Evolutionary conservation across 1,140 invertebrate species (phyloP).

Genomic region (Planococcus citri): DNA sequence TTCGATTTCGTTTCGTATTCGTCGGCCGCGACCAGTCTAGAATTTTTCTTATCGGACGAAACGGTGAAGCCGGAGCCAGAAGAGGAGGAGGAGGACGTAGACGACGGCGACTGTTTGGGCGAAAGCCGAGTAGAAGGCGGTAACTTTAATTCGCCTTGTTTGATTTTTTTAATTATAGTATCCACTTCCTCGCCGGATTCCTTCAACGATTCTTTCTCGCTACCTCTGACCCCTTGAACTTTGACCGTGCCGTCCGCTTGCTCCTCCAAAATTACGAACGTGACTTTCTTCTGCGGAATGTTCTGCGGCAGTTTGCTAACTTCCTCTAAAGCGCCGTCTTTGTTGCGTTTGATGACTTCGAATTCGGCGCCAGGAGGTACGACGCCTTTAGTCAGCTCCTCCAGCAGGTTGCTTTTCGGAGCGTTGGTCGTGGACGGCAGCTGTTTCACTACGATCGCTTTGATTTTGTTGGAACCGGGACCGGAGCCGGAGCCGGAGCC

Average conservation of each 20-base stretch:
- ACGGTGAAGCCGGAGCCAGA: too few relatives aligned
- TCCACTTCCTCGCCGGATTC: constrained; percentile 55
- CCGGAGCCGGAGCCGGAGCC: too few relatives aligned
- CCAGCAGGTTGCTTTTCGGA: constrained; percentile 36
- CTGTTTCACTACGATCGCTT: constrained; percentile 11
- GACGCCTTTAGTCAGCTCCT: constrained; percentile 61
- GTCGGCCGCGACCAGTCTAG: not conserved
- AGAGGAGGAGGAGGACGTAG: too few relatives aligned
- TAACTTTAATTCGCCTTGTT: constrained; percentile 64
- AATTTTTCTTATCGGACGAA: not conserved
- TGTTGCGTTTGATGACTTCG: constrained; percentile 58
- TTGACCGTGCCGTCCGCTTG: constrained; percentile 69
- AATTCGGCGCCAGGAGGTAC: constrained; percentile 61
- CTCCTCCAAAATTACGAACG: constrained; percentile 71
- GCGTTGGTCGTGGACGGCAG: not conserved
- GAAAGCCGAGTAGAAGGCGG: constrained; percentile 43
- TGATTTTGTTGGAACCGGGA: constrained; percentile 1
- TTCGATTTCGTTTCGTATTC: not conserved
- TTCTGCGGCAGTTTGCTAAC: constrained; percentile 47
- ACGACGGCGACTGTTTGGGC: constrained; percentile 22
- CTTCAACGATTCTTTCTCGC: constrained; percentile 53
- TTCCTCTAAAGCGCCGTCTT: constrained; percentile 55
- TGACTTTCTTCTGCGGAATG: constrained; percentile 63
- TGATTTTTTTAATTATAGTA: constrained; percentile 63
- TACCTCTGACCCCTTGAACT: constrained; percentile 62